Evolutionary conservation across 2,797 vertebrate species (phyloP).

Genomic region (Mallotus villosus): DNA sequence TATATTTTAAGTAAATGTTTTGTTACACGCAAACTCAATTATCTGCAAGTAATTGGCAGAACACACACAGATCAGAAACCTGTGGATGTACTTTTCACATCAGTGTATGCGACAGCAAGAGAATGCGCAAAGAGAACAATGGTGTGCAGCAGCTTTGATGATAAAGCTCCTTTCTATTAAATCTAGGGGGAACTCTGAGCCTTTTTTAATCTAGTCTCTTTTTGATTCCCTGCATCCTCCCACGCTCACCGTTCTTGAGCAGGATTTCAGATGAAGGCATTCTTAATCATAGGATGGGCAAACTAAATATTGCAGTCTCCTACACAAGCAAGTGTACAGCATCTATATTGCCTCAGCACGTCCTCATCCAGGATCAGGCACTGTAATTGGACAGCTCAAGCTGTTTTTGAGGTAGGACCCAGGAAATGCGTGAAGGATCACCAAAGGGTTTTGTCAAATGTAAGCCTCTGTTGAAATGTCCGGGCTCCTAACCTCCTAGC

Average conservation of each 20-base stretch:
- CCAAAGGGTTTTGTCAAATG: background rate
- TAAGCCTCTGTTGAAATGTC: background rate
- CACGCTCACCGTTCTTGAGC: background rate
- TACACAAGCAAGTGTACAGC: background rate
- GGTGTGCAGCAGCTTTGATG: background rate
- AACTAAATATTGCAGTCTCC: background rate
- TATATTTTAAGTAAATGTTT: background rate
- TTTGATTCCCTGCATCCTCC: constrained; percentile 2
- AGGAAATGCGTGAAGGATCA: background rate
- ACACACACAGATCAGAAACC: background rate
- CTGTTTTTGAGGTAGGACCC: background rate
- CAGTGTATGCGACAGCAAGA: background rate
- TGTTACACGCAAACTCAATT: background rate
- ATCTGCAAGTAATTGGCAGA: background rate
- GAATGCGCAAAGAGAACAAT: background rate
- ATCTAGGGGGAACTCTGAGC: constrained; percentile 3
- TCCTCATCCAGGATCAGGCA: no score
- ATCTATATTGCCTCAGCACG: no score
- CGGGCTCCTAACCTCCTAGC: background rate
- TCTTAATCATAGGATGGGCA: background rate
- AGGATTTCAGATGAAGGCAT: constrained; percentile 2
- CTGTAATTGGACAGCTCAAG: background rate
- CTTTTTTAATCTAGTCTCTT: background rate
- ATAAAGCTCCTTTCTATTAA: constrained; percentile 3
- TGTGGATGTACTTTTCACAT: background rate